A percentile compares a stretch with the other conserved stretches of the same genome.
These are phyloP conservation scores for Eristalinus aeneus DNA, from an alignment of 2,888 invertebrate species.

Conservation along the genomic window DNA sequence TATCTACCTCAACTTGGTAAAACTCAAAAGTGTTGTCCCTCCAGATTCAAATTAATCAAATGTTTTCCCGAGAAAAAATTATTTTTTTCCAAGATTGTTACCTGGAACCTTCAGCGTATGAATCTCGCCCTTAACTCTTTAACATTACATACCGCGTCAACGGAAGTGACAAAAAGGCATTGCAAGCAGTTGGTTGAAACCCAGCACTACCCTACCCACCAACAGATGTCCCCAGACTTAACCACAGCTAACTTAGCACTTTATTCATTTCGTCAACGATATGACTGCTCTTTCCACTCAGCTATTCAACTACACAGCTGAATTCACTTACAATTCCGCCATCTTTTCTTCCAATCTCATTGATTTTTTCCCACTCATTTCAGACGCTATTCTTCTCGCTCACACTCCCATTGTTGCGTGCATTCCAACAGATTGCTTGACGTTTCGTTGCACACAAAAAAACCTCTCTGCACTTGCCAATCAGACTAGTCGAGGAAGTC, in stretches of 20 bases:
- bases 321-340: slow-evolving; percentile 9
- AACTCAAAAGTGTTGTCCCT: no score
- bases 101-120: no score
- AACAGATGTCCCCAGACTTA: not conserved
- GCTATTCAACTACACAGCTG: not conserved
- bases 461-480: slow-evolving; percentile 36
- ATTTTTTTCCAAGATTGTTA: no score
- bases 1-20: no score
- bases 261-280: not conserved
- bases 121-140: no score
- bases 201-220: not conserved
- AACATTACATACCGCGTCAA: no score
- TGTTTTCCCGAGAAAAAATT: no score
- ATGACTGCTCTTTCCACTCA: not conserved
- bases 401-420: not conserved
- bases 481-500: slow-evolving; percentile 55
- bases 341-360: slow-evolving; percentile 18
- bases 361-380: slow-evolving; percentile 6
- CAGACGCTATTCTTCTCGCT: not conserved
- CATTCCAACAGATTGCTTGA: slow-evolving; percentile 6
- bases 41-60: no score
- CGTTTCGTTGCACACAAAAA: slow-evolving; percentile 34
- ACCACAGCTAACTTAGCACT: not conserved
- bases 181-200: no score
- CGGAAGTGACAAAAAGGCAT: not conserved